Conservation (phyloP, 2,113 vertebrate species). For the Phyllostomus hastatus region DNA sequence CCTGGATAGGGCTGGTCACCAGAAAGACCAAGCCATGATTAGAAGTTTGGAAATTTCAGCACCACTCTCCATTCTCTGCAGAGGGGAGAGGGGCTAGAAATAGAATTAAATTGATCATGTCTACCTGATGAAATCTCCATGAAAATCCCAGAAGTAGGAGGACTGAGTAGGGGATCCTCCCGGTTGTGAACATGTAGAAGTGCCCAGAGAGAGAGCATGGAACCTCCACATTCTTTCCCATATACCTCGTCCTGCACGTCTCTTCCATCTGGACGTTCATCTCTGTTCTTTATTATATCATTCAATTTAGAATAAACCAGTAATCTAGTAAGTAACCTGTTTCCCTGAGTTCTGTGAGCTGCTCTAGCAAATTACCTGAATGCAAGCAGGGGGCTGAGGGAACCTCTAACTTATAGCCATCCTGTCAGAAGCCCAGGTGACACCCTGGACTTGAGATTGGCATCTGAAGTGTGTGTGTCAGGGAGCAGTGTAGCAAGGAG, state of each 20-base stretch:
- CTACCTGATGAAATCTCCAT: background rate
- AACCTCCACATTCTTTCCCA: background rate
- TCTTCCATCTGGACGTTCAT: background rate
- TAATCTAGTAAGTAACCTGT: background rate
- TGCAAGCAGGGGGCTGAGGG: background rate
- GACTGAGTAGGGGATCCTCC: background rate
- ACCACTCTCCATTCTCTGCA: background rate
- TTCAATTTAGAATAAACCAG: background rate
- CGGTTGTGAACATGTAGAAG: background rate
- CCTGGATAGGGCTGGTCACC: background rate
- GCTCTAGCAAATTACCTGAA: background rate
- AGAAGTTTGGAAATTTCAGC: background rate
- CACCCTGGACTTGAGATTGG: background rate
- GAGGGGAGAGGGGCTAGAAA: background rate
- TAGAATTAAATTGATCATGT: background rate
- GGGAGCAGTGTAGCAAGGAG: accelerated
- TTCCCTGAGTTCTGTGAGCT: background rate
- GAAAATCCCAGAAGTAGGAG: background rate
- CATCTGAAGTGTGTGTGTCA: background rate
- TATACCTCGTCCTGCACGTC: background rate
- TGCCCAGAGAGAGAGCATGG: background rate
- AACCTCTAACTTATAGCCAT: background rate
- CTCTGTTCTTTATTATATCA: background rate
- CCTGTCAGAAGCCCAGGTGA: background rate
- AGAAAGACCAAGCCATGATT: background rate